These are phyloP conservation scores for Proteles cristata DNA, from an alignment of 2,113 vertebrate genomes.

Conservation along the genomic window DNA sequence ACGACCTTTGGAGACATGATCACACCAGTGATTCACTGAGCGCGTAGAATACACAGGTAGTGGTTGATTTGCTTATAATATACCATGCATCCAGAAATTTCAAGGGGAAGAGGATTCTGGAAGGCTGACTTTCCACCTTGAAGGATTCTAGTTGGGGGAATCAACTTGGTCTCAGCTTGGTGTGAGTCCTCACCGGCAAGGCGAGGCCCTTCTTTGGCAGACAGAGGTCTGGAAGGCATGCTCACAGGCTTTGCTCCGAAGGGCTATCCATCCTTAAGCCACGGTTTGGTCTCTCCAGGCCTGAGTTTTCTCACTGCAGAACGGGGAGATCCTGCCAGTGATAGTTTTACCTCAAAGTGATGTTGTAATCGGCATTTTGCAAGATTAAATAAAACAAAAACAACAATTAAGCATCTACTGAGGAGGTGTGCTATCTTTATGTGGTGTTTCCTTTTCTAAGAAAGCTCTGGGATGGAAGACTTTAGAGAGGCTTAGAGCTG, in stretches of 20 bases:
- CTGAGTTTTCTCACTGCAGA: constrained; percentile 60
- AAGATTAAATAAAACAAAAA: constrained; percentile 63
- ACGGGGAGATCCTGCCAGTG: constrained; percentile 61
- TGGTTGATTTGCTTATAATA: background rate
- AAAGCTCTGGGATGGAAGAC: background rate
- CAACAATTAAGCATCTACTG: background rate
- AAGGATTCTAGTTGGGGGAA: background rate
- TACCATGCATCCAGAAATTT: background rate
- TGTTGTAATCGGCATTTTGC: constrained; percentile 64
- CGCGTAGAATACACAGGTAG: too few relatives aligned
- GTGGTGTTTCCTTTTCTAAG: constrained; percentile 49
- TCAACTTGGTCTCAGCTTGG: background rate
- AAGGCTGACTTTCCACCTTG: background rate
- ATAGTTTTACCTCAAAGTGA: constrained; percentile 69
- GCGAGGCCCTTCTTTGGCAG: background rate
- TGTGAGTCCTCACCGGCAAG: background rate
- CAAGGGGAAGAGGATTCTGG: background rate
- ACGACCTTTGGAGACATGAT: background rate
- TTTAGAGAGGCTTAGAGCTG: background rate
- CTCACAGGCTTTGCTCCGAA: background rate
- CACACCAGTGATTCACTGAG: background rate
- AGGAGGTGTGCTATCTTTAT: background rate
- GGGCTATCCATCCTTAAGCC: background rate
- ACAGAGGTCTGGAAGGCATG: background rate
- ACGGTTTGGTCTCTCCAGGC: background rate